A percentile compares a stretch with the other conserved stretches of the same genome.
Evolutionary conservation across 37 sponge, comb jelly and placozoan species (phyloP).

Genomic region (Agelas oroides): DNA sequence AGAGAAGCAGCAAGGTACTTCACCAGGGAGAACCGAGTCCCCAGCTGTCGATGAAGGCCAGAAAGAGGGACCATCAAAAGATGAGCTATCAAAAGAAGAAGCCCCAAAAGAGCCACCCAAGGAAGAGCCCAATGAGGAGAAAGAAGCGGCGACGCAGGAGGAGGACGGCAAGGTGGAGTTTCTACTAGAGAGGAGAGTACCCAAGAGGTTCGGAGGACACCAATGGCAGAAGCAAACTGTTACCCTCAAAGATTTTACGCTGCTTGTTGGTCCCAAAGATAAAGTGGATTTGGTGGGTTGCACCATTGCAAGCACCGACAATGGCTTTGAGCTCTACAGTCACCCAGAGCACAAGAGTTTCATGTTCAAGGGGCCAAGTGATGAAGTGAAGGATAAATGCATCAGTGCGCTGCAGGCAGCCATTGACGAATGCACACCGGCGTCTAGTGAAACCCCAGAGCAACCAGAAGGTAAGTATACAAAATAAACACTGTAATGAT

Average conservation of each 20-base stretch:
- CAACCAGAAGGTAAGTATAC: conserved; percentile 12
- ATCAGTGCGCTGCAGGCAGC: conserved; percentile 26
- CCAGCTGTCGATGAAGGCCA: background rate
- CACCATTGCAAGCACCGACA: conserved; percentile 16
- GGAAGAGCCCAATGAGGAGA: conserved; percentile 1
- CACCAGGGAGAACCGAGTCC: background rate
- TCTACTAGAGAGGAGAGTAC: conserved; percentile 4
- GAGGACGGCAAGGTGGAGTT: conserved; percentile 24
- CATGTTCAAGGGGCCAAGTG: conserved; percentile 30
- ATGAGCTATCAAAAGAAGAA: background rate
- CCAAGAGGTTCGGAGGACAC: background rate
- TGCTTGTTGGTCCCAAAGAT: background rate
- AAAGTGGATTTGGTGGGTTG: conserved; percentile 15
- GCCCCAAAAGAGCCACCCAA: background rate
- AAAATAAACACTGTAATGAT: too few species aligned
- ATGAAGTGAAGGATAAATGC: conserved; percentile 30
- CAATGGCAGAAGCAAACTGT: conserved; percentile 23
- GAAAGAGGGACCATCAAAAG: background rate
- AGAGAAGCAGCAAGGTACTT: conserved; percentile 11
- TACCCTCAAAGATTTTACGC: conserved; percentile 3
- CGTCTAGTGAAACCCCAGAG: background rate
- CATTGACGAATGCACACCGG: conserved; percentile 30
- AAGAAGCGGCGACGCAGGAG: background rate
- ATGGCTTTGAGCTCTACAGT: conserved; percentile 19
- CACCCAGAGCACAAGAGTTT: conserved; percentile 31